These are phyloP conservation scores for Ifrita kowaldi DNA, from an alignment of 2,113 vertebrate species.

Conservation along the genomic window DNA sequence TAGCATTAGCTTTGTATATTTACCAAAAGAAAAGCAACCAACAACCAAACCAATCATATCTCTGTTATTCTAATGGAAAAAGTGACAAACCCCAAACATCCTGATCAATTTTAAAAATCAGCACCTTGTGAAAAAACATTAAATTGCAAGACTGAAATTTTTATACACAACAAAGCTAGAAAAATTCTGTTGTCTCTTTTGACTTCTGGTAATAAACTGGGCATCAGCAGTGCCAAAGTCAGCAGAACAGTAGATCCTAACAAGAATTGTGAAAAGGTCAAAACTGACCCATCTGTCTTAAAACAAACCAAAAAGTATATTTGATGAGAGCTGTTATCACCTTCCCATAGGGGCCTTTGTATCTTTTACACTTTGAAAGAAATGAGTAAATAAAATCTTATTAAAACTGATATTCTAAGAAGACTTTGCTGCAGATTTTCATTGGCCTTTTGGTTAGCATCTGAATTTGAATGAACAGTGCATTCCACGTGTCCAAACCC, in stretches of 20 bases:
- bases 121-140: background rate
- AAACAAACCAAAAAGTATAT: background rate
- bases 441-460: background rate
- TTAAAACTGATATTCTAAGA: background rate
- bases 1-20: background rate
- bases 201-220: background rate
- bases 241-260: background rate
- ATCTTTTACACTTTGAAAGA: background rate
- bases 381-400: background rate
- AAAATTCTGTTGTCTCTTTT: background rate
- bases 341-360: background rate
- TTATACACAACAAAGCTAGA: background rate
- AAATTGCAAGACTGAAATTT: background rate
- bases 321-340: background rate
- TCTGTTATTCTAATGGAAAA: background rate
- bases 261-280: background rate
- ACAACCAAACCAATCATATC: background rate
- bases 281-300: background rate
- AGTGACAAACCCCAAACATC: background rate
- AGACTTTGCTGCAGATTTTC: background rate
- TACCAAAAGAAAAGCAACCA: background rate
- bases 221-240: background rate
- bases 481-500: background rate
- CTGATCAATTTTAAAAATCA: background rate
- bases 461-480: background rate